Percentiles rank a stretch among this genome's conserved stretches.
phyloP scores from a whole-genome alignment of 1,140 invertebrate genomes.

The Dufourea novaeangliae region DNA sequence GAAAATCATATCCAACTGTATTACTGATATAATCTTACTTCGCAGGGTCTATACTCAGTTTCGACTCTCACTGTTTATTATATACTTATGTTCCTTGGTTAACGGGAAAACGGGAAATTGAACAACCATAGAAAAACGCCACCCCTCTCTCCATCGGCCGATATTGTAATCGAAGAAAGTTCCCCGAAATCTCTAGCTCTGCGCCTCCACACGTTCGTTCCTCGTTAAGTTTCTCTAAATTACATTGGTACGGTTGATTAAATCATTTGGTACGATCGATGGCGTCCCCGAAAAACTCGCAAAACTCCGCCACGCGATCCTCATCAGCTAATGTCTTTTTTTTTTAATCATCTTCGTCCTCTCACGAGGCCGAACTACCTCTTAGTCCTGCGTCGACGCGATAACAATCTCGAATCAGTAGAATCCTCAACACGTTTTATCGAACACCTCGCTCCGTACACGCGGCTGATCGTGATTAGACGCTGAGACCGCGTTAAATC shows the following conservation, averaged over 20 bases:
- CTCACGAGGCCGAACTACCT: too few relatives aligned
- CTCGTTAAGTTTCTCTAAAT: constrained; percentile 58
- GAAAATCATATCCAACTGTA: too few relatives aligned
- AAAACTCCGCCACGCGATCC: constrained; percentile 41
- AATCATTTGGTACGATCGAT: constrained; percentile 71
- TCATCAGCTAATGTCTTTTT: neutral
- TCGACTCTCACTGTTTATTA: too few relatives aligned
- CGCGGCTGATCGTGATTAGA: constrained; percentile 3
- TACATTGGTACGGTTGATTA: constrained; percentile 61
- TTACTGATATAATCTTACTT: too few relatives aligned
- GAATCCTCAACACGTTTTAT: constrained; percentile 31
- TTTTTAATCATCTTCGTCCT: too few relatives aligned
- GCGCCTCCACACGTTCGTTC: constrained; percentile 11
- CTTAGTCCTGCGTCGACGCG: too few relatives aligned
- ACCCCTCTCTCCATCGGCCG: constrained; percentile 7
- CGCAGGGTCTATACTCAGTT: too few relatives aligned
- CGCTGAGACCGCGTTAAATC: constrained; percentile 21
- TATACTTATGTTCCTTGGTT: too few relatives aligned
- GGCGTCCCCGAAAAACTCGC: constrained; percentile 57
- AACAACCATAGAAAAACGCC: neutral
- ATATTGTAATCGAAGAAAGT: constrained; percentile 54
- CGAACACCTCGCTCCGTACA: neutral
- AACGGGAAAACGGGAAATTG: neutral
- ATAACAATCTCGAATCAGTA: constrained; percentile 23
- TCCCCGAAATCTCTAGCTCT: constrained; percentile 48